Base-by-base conservation (phyloP, 2,113 vertebrate genomes). In the Oncorhynchus clarkii region DNA sequence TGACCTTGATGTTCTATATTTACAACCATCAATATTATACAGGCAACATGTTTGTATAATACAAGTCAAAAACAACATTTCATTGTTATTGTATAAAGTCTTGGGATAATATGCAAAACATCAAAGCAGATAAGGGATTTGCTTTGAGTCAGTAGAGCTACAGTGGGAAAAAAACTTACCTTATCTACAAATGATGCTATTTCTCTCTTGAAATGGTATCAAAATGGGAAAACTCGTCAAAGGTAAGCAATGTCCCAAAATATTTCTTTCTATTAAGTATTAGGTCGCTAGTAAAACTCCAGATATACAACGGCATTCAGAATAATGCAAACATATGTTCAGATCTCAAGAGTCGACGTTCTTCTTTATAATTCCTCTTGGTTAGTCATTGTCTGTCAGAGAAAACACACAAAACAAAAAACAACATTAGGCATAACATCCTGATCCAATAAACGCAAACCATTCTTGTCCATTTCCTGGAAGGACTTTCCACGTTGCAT, bases 381-480 rank as follows among this genome's bases (percentile, higher is more conserved):
- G 80, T 94, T 94, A 13, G 90, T 88, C 86, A 93, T 76, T 4
- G 93, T 80, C 92, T 94, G 80, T 24, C 70, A 51, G 51, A 5
- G 39, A 45, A 11, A 67, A 57, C 5, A 26, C 0, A 24, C 9
- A 2, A 9, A 45, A 9, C 39, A 9, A 13, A 77, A 31, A 71
- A 13, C 71, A 68, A 5, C 22, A 54, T 54, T 18, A 54, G 18
- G 59, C 14, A 57, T 20, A 20, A 64, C 11, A n/a, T 22, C 22
- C 24, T 64, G n/a, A n/a, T 64, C 16, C 3, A 18, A 18, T 54
- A 54, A 18, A 18, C 4, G 4, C 51, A 54, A 54, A 54, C 5
- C 5, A 54, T 16, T 54, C 14, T 18, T 11, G 39, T 45, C 51
- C 51, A 54, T 54, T 54, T 54, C 2, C 8, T 6, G 39, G 39